Evolutionary conservation across 2,113 vertebrate genomes (phyloP), one percentile per base, ranked within the genome.

Genomic region (Arenaria interpres): DNA sequence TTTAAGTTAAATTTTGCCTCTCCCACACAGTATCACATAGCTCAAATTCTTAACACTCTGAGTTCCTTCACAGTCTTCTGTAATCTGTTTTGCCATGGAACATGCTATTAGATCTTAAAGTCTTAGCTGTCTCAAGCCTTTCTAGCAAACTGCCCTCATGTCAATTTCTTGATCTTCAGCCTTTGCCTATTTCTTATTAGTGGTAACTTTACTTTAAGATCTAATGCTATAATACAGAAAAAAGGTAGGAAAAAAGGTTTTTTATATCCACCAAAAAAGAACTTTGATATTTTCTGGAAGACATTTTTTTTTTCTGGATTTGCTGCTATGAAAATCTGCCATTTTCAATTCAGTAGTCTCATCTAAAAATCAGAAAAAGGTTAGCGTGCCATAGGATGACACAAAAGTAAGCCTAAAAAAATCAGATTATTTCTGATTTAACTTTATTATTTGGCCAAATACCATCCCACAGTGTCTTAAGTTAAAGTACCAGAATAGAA

Each of bases 201-300:
- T 63, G 15, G 4, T 15, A 92, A n/a, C 9, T 93, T 73, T 84
- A 71, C 46, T 48, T 87, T 45, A 82, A 46, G 60, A 39, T 7
- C 20, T 56, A 63, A 59, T 12, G 4, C 6, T 35, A 56, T 35
- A 76, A 80, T 62, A 45, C 27, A 85, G 22, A 1, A n/a, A 39
- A 85, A 71, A 2, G 11, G 2, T 13, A 15, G 62, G 25, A 5
- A 14, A 46, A 59, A 22, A 73, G 25, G 25, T 27, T 51, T 51
- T 92, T 64, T 69, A 63, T 89, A 95, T 48, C 60, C 50, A 98
- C 98, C 97, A 98, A 97, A 99, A 93, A 27, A 97, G 94, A 79
- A 96, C 97, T 91, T 98, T 98, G 27, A 98, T 97, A 80, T 98
- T 99, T 97, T 99, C 98, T 46, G 98, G 98, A 43, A 99, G 98